Percentiles rank a stretch among this genome's conserved stretches.
These are phyloP conservation scores for Scolopax bukidnonensis DNA, from an alignment of 2,797 vertebrate genomes.

Conservation along the genomic window DNA sequence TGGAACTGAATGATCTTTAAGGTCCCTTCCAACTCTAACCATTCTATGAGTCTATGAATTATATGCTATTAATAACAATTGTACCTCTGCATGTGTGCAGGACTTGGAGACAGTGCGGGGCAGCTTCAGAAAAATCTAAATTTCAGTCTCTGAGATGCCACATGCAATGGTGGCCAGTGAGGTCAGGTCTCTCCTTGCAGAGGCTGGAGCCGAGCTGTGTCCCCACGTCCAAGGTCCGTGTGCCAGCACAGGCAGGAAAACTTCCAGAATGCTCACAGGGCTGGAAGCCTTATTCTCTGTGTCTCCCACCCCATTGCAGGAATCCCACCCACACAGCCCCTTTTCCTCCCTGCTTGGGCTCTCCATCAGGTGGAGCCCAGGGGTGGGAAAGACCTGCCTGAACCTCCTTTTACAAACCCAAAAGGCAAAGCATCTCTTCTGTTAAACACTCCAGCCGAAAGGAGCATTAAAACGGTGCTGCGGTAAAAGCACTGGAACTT, in stretches of 20 bases:
- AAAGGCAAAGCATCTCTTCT: not conserved
- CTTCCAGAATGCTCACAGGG: not conserved
- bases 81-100: too few species aligned
- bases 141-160: not conserved
- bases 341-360: not conserved
- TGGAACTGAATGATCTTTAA: too few species aligned
- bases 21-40: too few species aligned
- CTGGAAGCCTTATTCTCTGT: accelerated
- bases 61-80: accelerated
- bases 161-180: accelerated
- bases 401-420: not conserved
- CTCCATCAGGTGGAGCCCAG: not conserved
- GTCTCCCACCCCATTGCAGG: not conserved
- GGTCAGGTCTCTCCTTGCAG: not conserved
- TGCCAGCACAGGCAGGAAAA: not conserved
- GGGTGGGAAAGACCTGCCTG: not conserved
- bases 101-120: not conserved
- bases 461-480: not conserved
- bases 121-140: not conserved
- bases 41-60: not conserved
- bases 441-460: not conserved
- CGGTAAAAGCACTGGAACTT: not conserved
- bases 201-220: accelerated
- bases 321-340: accelerated
- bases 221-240: accelerated